phyloP scores from a whole-genome alignment of 2,113 vertebrate species.

The Bothrops jararaca region DNA sequence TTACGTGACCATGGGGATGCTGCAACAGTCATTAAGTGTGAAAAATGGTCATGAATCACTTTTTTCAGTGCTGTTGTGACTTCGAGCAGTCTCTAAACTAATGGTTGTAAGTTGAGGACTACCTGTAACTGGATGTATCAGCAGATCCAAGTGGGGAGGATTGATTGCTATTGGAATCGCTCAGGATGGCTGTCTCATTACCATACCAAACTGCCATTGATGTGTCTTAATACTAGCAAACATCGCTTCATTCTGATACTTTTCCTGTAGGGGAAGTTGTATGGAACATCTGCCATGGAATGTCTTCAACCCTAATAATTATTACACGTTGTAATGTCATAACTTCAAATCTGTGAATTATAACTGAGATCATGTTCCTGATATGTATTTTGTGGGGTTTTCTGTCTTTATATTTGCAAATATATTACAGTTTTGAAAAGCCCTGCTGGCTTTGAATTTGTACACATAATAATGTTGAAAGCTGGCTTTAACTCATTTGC shows the following conservation, averaged over 20 bases:
- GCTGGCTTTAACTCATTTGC: neutral
- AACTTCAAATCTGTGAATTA: neutral
- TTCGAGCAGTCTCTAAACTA: neutral
- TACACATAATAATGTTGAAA: neutral
- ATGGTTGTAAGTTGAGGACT: neutral
- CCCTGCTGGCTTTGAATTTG: neutral
- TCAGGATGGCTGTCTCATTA: neutral
- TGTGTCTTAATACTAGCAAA: neutral
- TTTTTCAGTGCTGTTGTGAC: neutral
- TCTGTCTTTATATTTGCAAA: constrained; percentile 9
- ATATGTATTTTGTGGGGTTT: constrained; percentile 10
- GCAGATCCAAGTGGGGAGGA: neutral
- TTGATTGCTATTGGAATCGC: neutral
- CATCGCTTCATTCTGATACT: constrained; percentile 7
- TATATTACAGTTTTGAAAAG: neutral
- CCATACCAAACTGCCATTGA: neutral
- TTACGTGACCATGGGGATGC: neutral
- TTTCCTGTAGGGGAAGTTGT: constrained; percentile 7
- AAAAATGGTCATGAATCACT: neutral
- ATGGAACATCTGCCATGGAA: constrained; percentile 17
- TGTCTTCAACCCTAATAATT: constrained; percentile 18
- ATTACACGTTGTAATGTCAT: neutral
- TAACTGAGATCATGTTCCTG: constrained; percentile 1
- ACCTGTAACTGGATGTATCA: neutral
- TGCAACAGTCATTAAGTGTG: neutral